Conservation (phyloP, 1,140 invertebrate genomes). For the Atopsyche davidsoni region DNA sequence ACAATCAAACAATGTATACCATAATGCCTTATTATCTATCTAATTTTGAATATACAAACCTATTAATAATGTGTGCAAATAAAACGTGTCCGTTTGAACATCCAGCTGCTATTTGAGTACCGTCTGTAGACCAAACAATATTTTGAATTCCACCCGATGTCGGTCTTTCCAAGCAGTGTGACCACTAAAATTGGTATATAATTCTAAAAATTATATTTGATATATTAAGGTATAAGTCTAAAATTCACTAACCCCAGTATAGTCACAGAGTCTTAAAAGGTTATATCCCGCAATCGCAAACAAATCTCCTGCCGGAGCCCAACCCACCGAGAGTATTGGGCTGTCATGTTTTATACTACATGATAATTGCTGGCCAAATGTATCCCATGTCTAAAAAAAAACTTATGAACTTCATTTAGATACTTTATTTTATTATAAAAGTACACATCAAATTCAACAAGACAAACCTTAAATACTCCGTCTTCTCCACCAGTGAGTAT, state of each 20-base stretch:
- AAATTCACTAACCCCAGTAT: slow-evolving; percentile 70
- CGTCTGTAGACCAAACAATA: slow-evolving; percentile 90
- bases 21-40: not conserved
- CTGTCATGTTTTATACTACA: slow-evolving; percentile 76
- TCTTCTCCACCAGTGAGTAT: slow-evolving; percentile 95
- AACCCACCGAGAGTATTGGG: slow-evolving; percentile 85
- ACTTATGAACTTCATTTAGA: slow-evolving; percentile 9
- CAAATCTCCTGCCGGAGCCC: slow-evolving; percentile 84
- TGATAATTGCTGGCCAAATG: slow-evolving; percentile 80
- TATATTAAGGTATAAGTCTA: not conserved
- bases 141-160: slow-evolving; percentile 79
- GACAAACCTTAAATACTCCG: slow-evolving; percentile 77
- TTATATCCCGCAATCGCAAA: slow-evolving; percentile 94
- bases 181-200: slow-evolving; percentile 67
- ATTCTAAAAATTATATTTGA: slow-evolving; percentile 6
- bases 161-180: slow-evolving; percentile 83
- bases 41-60: slow-evolving; percentile 48
- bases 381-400: slow-evolving; percentile 75
- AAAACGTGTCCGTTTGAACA: slow-evolving; percentile 87
- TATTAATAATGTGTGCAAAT: slow-evolving; percentile 87
- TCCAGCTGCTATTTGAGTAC: slow-evolving; percentile 89
- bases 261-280: slow-evolving; percentile 86
- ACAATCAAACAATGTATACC: not conserved
- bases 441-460: not conserved
- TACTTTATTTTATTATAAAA: slow-evolving; percentile 5